phyloP scores from a whole-genome alignment of 2,113 vertebrate genomes.

The Trichechus manatus region DNA sequence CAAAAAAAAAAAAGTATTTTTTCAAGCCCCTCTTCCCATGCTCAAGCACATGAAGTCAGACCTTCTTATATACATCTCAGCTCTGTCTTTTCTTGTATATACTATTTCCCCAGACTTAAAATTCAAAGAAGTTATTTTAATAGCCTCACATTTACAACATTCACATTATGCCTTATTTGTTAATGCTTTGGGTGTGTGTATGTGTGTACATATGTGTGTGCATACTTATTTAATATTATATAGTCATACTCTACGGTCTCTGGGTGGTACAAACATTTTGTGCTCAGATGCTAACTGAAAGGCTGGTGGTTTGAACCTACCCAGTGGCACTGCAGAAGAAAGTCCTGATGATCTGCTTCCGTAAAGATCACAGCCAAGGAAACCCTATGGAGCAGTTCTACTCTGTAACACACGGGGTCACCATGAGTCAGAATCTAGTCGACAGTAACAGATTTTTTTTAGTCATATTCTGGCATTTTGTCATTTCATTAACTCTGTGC shows the following conservation, averaged over 20 bases:
- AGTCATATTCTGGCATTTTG: not conserved
- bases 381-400: not conserved
- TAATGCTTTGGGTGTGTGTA: not conserved
- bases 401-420: not conserved
- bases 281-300: not conserved
- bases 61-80: not conserved
- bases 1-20: not conserved
- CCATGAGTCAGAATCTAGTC: not conserved
- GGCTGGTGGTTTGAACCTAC: not conserved
- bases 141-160: not conserved
- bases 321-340: too few species aligned
- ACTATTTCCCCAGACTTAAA: not conserved
- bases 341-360: too few species aligned
- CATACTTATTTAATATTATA: conserved; percentile 16
- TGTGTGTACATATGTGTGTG: not conserved
- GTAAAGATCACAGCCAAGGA: too few species aligned
- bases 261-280: not conserved
- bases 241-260: not conserved
- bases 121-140: not conserved
- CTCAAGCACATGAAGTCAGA: not conserved
- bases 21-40: not conserved
- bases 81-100: not conserved
- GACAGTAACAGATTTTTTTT: not conserved
- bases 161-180: conserved; percentile 15
- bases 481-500: not conserved